phyloP scores from a whole-genome alignment of 2,113 vertebrate species.

The Marmota monax region DNA sequence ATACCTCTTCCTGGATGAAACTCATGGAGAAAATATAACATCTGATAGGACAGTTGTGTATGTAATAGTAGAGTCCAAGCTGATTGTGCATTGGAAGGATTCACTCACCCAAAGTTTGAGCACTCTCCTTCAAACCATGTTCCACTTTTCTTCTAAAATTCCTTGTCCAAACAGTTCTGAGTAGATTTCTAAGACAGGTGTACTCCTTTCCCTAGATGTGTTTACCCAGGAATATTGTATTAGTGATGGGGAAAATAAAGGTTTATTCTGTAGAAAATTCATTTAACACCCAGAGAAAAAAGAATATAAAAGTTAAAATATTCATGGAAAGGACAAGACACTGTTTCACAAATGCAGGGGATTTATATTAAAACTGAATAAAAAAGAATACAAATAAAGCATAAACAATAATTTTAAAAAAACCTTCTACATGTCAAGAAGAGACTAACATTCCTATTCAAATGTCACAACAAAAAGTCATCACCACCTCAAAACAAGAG shows the following conservation, averaged over 20 bases:
- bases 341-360: neutral
- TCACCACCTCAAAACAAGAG: neutral
- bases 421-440: neutral
- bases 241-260: neutral
- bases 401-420: neutral
- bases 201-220: neutral
- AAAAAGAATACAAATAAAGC: neutral
- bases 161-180: neutral
- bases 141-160: neutral
- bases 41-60: no score
- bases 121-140: neutral
- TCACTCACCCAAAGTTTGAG: neutral
- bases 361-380: neutral
- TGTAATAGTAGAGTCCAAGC: neutral
- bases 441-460: neutral
- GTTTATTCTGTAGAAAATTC: neutral
- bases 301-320: neutral
- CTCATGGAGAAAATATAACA: neutral
- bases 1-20: neutral
- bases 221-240: neutral
- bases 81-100: neutral
- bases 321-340: neutral
- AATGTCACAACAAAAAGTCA: neutral
- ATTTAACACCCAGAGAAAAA: neutral
- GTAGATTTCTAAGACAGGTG: neutral